Evolutionary conservation across 2,797 vertebrate genomes (phyloP).

Genomic region (Prionace glauca): DNA sequence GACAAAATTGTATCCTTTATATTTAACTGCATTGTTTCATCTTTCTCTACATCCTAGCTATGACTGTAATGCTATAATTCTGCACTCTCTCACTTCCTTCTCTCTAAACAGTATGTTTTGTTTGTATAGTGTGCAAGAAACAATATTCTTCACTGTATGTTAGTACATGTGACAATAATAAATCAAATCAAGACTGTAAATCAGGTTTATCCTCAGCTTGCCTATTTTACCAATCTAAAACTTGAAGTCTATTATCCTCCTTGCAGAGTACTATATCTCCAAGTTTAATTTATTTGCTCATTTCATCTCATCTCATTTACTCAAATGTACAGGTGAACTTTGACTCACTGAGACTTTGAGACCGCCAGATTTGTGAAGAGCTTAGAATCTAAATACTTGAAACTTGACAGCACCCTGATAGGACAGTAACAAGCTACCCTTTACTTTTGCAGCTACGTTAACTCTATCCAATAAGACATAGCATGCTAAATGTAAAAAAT

Average conservation of each 20-base stretch:
- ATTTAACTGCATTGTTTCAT: background rate
- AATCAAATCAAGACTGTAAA: too few relatives aligned
- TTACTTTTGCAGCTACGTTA: background rate
- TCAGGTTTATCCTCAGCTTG: background rate
- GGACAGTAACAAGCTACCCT: background rate
- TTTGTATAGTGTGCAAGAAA: too few relatives aligned
- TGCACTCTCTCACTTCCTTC: too few relatives aligned
- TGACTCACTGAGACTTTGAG: too few relatives aligned
- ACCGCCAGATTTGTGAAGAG: background rate
- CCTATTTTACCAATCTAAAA: background rate
- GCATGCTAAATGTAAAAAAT: background rate
- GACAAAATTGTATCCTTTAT: background rate
- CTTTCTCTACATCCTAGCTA: background rate
- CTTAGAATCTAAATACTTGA: background rate
- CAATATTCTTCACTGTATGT: too few relatives aligned
- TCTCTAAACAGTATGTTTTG: too few relatives aligned
- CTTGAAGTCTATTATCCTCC: background rate
- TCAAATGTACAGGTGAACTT: background rate
- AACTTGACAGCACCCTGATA: background rate
- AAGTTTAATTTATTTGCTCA: background rate
- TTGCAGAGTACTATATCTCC: background rate
- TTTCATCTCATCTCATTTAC: background rate
- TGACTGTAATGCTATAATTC: too few relatives aligned
- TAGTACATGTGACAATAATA: too few relatives aligned
- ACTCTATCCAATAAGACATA: background rate